These are phyloP conservation scores for Sebastes vulpes DNA, from an alignment of 2,797 vertebrate genomes.

Conservation along the genomic window DNA sequence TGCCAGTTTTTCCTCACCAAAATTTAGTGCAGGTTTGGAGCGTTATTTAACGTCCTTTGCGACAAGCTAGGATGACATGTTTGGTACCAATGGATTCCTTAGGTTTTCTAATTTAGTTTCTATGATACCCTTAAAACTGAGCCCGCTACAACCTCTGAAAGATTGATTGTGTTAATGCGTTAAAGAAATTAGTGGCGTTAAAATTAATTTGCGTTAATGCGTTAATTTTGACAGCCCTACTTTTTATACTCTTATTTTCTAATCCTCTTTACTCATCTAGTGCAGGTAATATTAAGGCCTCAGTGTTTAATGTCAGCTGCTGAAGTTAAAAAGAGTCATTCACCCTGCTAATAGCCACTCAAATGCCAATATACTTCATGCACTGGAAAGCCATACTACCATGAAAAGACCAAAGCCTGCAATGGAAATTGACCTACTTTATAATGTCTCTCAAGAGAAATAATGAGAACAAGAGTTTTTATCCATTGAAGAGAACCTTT, in stretches of 20 bases:
- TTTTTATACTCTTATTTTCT: background rate
- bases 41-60: too few species aligned
- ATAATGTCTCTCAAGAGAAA: slow-evolving; percentile 22
- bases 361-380: background rate
- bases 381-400: background rate
- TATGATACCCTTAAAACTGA: too few species aligned
- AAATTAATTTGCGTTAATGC: too few species aligned
- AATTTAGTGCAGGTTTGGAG: too few species aligned
- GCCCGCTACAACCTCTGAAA: too few species aligned
- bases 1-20: too few species aligned
- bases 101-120: too few species aligned
- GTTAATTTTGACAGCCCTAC: too few species aligned
- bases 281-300: background rate
- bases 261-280: background rate
- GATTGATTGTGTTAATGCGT: too few species aligned
- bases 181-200: too few species aligned
- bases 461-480: slow-evolving; percentile 24
- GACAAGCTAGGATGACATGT: too few species aligned
- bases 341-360: background rate
- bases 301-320: background rate
- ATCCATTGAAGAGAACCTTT: slow-evolving; percentile 11
- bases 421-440: slow-evolving; percentile 14
- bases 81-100: too few species aligned
- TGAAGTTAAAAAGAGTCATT: background rate
- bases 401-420: background rate